A percentile compares a stretch with the other conserved stretches of the same genome.
Evolutionary conservation across 2,113 vertebrate genomes (phyloP).

Genomic region (Mandrillus leucophaeus): DNA sequence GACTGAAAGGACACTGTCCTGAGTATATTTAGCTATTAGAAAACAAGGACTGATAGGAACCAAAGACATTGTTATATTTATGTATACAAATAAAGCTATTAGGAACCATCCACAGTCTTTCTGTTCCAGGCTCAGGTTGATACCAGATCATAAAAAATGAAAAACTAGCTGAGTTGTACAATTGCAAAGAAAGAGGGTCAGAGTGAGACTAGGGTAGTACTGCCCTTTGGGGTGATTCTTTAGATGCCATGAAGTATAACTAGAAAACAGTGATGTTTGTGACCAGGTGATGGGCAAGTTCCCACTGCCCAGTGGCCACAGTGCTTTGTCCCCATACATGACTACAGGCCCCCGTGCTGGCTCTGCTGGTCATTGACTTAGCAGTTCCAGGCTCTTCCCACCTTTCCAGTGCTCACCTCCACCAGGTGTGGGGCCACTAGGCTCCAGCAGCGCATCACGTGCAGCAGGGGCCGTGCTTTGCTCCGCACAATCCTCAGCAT

Average conservation of each 20-base stretch:
- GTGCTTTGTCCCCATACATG: no score
- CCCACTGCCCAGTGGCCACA: accelerated
- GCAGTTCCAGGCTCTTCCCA: neutral
- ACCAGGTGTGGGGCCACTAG: constrained; percentile 97
- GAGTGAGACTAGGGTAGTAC: neutral
- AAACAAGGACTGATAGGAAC: neutral
- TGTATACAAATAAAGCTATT: neutral
- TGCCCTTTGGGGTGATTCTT: neutral
- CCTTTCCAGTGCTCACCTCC: constrained; percentile 85
- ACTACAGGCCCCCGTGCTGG: accelerated
- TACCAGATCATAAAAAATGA: neutral
- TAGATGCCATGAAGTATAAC: neutral
- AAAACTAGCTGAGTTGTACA: neutral
- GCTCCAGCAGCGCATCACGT: constrained; percentile 96
- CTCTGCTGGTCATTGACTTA: neutral
- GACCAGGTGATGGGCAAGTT: neutral
- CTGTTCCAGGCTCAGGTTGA: neutral
- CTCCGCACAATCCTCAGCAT: constrained; percentile 96
- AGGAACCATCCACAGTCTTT: neutral
- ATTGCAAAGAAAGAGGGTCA: neutral
- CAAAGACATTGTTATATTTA: neutral
- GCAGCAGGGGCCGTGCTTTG: constrained; percentile 91
- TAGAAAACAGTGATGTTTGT: neutral
- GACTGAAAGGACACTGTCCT: neutral
- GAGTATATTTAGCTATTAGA: neutral